Base-by-base conservation (phyloP, 2,888 invertebrate genomes). In the Morpho helenor region DNA sequence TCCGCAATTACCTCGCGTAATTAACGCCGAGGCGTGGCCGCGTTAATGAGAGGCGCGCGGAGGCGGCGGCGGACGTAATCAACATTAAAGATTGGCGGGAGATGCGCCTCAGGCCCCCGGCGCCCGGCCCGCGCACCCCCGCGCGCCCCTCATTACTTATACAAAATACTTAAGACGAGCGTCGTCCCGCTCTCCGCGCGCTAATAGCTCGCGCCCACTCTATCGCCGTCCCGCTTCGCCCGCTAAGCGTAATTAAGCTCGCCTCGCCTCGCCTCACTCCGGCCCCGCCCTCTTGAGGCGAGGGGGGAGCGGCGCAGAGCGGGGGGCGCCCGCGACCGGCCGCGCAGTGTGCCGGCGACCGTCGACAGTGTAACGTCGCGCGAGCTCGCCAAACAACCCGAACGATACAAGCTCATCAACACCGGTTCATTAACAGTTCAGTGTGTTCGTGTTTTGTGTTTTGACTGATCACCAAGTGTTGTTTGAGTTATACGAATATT, bases 151-250 rank as follows among this genome's bases (percentile, higher is more conserved):
- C 89, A 91, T 91, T 91, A 91, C 90, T 91, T 91, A 91, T 91
- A 91, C 91, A 91, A 91, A 91, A 91, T 90, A 90, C 90, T 89
- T 89, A 89, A 90, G 90, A 87, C 88, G 88, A 76, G 84, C 88
- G 87, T 87, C 92, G 90, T 88, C 92, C 87, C 87, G 87, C 92
- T 92, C 92, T 92, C 92, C 91, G 91, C 91, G 92, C 84, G 92
- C 92, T 93, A 93, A 92, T 92, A 92, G 92, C 92, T 91, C 91
- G 92, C 91, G 91, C 91, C 88, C 90, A 85, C 88, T 87, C 81
- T 89, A 87, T 85, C 81, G 84, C 87, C 82, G 83, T 91, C 91
- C 84, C 84, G 84, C 79, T 91, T 82, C 78, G 79, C 77, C 87
- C 82, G 79, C 81, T 79, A 80, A 81, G 81, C 86, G 89, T 89